Percentiles rank a stretch among this genome's conserved stretches.
phyloP scores from a whole-genome alignment of 2,888 invertebrate genomes.

The Dorcus parallelipipedus region DNA sequence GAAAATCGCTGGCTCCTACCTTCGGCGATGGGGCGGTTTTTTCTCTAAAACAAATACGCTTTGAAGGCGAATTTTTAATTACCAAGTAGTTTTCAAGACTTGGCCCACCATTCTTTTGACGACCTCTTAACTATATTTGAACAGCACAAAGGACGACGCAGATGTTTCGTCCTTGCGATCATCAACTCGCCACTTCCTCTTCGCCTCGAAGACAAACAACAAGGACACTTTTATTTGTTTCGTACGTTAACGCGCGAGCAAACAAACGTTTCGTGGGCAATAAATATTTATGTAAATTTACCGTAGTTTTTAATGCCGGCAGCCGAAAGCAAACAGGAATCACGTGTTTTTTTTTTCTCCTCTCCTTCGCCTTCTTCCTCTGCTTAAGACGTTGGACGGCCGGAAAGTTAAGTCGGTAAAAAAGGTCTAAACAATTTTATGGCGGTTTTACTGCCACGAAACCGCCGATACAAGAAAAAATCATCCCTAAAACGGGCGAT shows the following conservation, averaged over 20 bases:
- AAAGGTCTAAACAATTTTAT: conserved; percentile 36
- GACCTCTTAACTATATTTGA: too few species aligned
- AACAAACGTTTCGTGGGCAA: neutral
- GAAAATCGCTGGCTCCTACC: neutral
- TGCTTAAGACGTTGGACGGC: neutral
- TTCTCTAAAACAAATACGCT: too few species aligned
- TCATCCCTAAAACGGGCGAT: conserved; percentile 42
- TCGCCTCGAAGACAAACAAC: too few species aligned
- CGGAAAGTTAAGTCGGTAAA: conserved; percentile 3
- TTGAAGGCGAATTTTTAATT: too few species aligned
- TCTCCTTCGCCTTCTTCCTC: neutral
- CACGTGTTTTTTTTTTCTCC: neutral
- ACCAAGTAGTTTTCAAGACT: too few species aligned
- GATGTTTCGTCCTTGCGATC: too few species aligned
- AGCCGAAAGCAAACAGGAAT: neutral
- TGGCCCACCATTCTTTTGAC: too few species aligned
- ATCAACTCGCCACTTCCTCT: too few species aligned
- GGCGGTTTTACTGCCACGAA: conserved; percentile 41
- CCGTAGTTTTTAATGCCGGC: neutral
- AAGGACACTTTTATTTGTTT: too few species aligned
- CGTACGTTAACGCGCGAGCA: too few species aligned
- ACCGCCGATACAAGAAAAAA: conserved; percentile 45
- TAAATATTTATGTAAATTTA: conserved; percentile 2
- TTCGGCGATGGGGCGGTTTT: neutral
- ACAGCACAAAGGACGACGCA: too few species aligned